Percentiles rank a stretch among this genome's conserved stretches.
phyloP scores from a whole-genome alignment of 2,113 vertebrate genomes.

The Calyptomena viridis region DNA sequence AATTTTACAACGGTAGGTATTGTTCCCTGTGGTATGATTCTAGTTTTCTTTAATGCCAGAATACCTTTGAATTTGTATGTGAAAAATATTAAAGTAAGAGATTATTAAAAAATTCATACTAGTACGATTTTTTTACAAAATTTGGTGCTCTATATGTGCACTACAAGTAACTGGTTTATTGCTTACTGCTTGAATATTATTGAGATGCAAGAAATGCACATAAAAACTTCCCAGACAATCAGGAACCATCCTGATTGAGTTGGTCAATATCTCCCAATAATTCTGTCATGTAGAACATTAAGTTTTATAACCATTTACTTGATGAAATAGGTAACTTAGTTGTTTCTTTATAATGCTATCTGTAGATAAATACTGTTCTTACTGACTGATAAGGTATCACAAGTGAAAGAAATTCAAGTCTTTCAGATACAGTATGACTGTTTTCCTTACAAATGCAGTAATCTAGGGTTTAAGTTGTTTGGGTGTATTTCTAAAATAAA shows the following conservation, averaged over 20 bases:
- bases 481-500: background rate
- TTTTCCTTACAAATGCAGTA: background rate
- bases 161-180: background rate
- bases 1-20: background rate
- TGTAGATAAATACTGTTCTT: background rate
- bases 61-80: background rate
- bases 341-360: background rate
- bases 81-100: background rate
- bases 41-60: background rate
- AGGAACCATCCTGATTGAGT: background rate
- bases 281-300: background rate
- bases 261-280: background rate
- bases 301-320: background rate
- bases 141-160: accelerated
- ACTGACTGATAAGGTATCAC: background rate
- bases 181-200: background rate
- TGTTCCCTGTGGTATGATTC: background rate
- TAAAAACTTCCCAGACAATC: background rate
- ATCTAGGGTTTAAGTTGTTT: background rate
- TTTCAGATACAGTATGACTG: background rate
- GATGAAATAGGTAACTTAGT: background rate
- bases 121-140: background rate
- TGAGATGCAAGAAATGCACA: background rate
- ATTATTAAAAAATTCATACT: background rate
- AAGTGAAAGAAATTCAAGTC: background rate